phyloP scores from a whole-genome alignment of 2,888 invertebrate species.

The Chaetogeoica ovagalla region DNA sequence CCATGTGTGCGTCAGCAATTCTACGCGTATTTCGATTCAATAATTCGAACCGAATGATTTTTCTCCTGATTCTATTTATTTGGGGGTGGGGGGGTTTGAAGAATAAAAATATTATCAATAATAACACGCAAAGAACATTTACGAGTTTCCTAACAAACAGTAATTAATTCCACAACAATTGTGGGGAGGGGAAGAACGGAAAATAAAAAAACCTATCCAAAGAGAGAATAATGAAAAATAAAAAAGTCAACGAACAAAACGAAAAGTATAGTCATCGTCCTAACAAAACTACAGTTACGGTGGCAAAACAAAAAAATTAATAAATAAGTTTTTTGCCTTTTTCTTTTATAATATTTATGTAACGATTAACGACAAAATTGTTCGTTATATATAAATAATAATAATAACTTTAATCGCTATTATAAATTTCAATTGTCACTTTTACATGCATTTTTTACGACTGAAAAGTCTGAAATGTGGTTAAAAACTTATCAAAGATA shows the following conservation, averaged over 20 bases:
- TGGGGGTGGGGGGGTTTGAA: too few species aligned
- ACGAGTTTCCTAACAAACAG: constrained; percentile 22
- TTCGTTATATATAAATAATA: too few species aligned
- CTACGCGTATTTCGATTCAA: too few species aligned
- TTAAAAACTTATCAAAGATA: too few species aligned
- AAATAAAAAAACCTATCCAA: neutral
- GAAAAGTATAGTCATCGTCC: constrained; percentile 18
- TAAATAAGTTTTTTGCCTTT: neutral
- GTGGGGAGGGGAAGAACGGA: neutral
- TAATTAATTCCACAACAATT: constrained; percentile 39
- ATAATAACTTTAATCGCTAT: too few species aligned
- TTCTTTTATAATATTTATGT: neutral
- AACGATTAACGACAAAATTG: constrained; percentile 20
- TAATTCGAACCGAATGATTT: neutral
- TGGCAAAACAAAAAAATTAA: constrained; percentile 3
- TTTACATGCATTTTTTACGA: too few species aligned
- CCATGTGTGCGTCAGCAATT: too few species aligned
- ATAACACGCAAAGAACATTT: constrained; percentile 11
- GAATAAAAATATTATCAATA: constrained; percentile 22
- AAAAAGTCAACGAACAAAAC: constrained; percentile 10
- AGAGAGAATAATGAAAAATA: neutral
- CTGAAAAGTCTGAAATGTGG: too few species aligned
- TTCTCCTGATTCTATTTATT: constrained; percentile 11
- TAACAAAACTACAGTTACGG: constrained; percentile 9
- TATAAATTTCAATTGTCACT: too few species aligned